Conservation (phyloP, 2,113 vertebrate species). For the Amblyornis subalaris region DNA sequence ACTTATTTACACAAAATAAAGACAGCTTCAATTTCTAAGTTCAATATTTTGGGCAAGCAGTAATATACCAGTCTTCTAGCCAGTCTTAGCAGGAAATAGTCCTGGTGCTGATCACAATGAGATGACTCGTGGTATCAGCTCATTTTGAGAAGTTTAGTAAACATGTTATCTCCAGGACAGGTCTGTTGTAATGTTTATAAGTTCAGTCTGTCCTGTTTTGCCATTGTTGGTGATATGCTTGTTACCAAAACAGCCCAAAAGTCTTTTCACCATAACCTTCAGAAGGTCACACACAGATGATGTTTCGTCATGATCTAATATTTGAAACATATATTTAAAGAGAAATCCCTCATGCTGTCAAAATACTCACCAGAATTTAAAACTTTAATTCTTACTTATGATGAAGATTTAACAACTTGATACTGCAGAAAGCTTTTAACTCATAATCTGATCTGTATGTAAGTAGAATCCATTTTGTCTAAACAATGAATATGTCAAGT, state of each 20-base stretch:
- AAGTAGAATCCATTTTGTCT: not conserved
- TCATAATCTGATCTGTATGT: not conserved
- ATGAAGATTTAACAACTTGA: not conserved
- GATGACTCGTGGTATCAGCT: slow-evolving; percentile 40
- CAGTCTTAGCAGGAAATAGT: slow-evolving; percentile 68
- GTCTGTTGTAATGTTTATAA: slow-evolving; percentile 71
- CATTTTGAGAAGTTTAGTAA: slow-evolving; percentile 72
- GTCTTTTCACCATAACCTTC: not conserved
- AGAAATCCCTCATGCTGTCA: not conserved
- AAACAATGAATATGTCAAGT: not conserved
- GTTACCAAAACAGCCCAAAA: slow-evolving; percentile 51
- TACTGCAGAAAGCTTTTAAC: not conserved
- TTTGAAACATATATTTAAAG: not conserved
- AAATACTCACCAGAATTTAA: not conserved
- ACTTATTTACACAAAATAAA: slow-evolving; percentile 81
- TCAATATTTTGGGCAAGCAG: slow-evolving; percentile 67
- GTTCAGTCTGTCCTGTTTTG: slow-evolving; percentile 36
- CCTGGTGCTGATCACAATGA: slow-evolving; percentile 20
- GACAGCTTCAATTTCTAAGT: not conserved
- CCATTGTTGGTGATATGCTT: not conserved
- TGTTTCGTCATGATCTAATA: not conserved
- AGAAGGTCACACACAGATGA: not conserved
- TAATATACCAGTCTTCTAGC: slow-evolving; percentile 42
- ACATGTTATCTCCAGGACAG: slow-evolving; percentile 67
- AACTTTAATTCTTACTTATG: not conserved